Conservation (phyloP, 2,113 vertebrate genomes). For the Macquaria australasica region DNA sequence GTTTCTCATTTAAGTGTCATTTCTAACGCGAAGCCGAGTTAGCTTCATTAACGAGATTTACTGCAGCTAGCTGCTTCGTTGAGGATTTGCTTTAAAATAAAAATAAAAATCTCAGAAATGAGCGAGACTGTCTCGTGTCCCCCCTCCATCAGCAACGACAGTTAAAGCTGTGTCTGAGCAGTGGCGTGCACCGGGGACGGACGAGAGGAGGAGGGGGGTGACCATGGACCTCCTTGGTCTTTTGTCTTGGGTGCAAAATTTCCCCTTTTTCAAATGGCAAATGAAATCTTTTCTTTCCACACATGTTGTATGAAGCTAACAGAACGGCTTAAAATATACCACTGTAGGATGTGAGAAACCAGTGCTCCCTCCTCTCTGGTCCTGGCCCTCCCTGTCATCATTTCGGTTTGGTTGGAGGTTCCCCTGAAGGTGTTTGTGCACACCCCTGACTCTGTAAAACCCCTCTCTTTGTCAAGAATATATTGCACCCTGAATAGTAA, state of each 20-base stretch:
- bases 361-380: background rate
- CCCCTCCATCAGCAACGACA: background rate
- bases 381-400: background rate
- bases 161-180: slow-evolving; percentile 13
- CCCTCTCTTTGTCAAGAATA: background rate
- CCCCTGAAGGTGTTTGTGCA: background rate
- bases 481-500: background rate
- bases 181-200: background rate
- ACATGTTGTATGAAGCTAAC: background rate
- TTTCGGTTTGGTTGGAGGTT: background rate
- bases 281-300: background rate
- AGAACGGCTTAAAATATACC: background rate
- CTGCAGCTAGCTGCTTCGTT: slow-evolving; percentile 44
- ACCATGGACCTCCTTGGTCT: background rate
- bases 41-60: slow-evolving; percentile 34
- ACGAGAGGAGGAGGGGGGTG: background rate
- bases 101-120: background rate
- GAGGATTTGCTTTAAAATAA: background rate
- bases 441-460: background rate
- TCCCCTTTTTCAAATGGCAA: background rate
- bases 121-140: background rate
- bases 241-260: slow-evolving; percentile 8
- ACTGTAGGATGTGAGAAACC: too few relatives aligned
- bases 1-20: background rate
- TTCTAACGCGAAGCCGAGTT: slow-evolving; percentile 29